Evolutionary conservation across 2,797 vertebrate species (phyloP).

Genomic region (Chaunax sp.): DNA sequence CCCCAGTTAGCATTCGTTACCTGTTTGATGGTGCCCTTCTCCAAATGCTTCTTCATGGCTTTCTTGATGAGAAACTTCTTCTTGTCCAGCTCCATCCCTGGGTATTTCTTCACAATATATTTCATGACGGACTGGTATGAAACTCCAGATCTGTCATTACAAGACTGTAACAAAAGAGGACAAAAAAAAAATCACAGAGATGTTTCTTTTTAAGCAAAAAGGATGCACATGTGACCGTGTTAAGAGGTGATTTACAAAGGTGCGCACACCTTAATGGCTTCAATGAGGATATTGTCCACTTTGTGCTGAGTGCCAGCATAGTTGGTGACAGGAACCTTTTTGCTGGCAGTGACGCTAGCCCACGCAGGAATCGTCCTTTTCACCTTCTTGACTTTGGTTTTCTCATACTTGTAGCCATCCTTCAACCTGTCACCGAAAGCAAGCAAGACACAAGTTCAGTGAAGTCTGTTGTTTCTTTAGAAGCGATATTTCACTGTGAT

Average conservation of each 20-base stretch:
- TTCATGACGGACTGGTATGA: conserved; percentile 93
- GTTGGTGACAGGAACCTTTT: conserved; percentile 89
- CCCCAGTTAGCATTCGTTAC: conserved; percentile 67
- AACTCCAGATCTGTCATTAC: conserved; percentile 89
- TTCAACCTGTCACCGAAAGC: conserved; percentile 80
- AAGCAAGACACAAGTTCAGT: conserved; percentile 60
- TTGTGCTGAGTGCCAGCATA: conserved; percentile 90
- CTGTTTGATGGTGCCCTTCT: conserved; percentile 95
- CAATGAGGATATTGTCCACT: conserved; percentile 95
- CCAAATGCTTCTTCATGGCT: conserved; percentile 92
- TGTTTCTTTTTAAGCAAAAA: not conserved
- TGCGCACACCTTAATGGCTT: conserved; percentile 90
- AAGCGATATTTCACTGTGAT: conserved; percentile 85
- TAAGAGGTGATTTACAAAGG: not conserved
- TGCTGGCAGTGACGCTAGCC: conserved; percentile 93
- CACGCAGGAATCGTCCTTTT: conserved; percentile 96
- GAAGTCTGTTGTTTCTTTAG: conserved; percentile 22
- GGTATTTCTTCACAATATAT: conserved; percentile 93
- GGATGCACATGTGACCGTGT: not conserved
- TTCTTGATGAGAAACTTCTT: conserved; percentile 96
- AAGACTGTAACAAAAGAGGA: conserved; percentile 82
- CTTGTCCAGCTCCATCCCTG: conserved; percentile 92
- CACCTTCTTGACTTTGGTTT: conserved; percentile 94
- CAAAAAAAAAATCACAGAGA: not conserved
- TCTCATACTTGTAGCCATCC: conserved; percentile 85